phyloP scores from a whole-genome alignment of 2,113 vertebrate genomes.

The Crotalus viridis region DNA sequence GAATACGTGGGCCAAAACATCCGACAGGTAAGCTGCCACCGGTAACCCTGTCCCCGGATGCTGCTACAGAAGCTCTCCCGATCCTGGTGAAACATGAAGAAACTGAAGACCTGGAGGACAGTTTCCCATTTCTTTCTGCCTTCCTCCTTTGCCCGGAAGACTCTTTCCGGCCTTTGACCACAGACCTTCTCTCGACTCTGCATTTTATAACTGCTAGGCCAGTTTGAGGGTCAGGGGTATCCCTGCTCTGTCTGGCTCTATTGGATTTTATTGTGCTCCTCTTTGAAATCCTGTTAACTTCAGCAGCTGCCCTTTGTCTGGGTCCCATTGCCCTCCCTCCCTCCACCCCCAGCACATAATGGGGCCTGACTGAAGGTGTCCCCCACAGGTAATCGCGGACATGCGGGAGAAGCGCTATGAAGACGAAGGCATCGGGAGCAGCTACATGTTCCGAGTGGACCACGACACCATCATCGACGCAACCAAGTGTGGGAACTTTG shows the following conservation, averaged over 20 bases:
- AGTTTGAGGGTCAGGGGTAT: too few relatives aligned
- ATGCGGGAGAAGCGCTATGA: conserved; percentile 98
- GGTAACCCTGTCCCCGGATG: too few relatives aligned
- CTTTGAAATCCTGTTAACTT: neutral
- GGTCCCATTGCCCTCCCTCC: neutral
- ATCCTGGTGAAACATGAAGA: neutral
- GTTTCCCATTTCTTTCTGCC: neutral
- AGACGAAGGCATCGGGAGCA: conserved; percentile 97
- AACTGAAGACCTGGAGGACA: neutral
- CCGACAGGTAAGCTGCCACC: conserved; percentile 81
- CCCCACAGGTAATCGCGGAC: conserved; percentile 91
- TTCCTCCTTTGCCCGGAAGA: neutral
- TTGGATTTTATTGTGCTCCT: neutral
- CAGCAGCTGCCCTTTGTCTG: neutral
- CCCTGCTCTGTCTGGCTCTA: neutral
- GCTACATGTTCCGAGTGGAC: conserved; percentile 99
- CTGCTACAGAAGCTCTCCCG: neutral
- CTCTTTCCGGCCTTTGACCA: neutral
- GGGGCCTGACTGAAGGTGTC: fast-evolving
- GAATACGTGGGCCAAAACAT: conserved; percentile 99
- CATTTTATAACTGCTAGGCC: neutral
- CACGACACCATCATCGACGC: conserved; percentile 99
- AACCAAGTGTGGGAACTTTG: conserved; percentile 97
- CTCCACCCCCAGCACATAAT: neutral
- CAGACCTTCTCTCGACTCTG: neutral